Evolutionary conservation across 2,797 vertebrate genomes (phyloP), one percentile per base, ranked within the genome.

Genomic region (Peromyscus nudipes): DNA sequence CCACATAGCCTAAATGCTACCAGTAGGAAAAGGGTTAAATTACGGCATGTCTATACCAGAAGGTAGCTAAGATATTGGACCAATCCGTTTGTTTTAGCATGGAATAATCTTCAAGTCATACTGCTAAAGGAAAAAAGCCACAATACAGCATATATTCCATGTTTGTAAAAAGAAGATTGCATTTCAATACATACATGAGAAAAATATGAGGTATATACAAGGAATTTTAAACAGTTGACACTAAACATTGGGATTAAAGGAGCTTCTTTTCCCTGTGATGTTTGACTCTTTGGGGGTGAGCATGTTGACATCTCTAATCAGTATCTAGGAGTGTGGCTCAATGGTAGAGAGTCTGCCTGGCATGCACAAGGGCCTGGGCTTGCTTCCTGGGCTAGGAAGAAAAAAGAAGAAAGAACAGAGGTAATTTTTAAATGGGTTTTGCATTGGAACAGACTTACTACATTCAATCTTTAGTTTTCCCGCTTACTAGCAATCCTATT

Each of bases 271-370:
- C 62, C 92, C 65, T 75, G 1, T 96, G 81, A 49, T 79, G 37
- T 92, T 79, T 13, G n/a, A 55, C 71, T 64, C 1, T 94, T 92
- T 95, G 60, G 29, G 23, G 23, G n/a, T 80, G 49, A 34, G 29
- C 49, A 75, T 82, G 12, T 89, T 96, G 87, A 46, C 80, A 64
- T 96, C 79, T 85, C 4, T 87, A 71, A 60, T 89, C 16, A 94
- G 31, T 23, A 46, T 43, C 49, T 73, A n/a, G 67, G 52, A 87
- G 5, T 75, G 27, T 31, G 10, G 16, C 52, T 57, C n/a, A 21
- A 27, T 88, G 69, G 69, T 40, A 31, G 49, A 73, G 49, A 60
- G 49, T 40, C 31, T 75, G 69, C 37, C 67, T 75, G 71, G 6
- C 37, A 60, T 31, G 69, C 17, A 23, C 29, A 76, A 73, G 69